Conservation (phyloP, 2,797 vertebrate species). For the Cetoscarus ocellatus region DNA sequence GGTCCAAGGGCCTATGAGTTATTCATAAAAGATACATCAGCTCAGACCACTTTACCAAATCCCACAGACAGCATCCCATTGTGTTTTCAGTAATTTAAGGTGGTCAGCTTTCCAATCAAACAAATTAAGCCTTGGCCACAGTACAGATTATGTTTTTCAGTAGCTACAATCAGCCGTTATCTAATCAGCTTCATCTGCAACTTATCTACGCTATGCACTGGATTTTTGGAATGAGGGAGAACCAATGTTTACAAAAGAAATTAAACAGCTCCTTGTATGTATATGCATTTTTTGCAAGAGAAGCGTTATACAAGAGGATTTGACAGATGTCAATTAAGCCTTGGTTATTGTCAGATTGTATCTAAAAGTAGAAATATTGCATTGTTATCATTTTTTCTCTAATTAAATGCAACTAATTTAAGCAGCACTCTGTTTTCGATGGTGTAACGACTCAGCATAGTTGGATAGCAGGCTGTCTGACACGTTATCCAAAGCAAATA, state of each 20-base stretch:
- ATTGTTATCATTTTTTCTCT: background rate
- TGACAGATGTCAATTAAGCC: constrained; percentile 17
- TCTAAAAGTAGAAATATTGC: constrained; percentile 2
- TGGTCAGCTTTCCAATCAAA: constrained; percentile 48
- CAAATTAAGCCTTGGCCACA: constrained; percentile 26
- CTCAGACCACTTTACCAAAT: constrained; percentile 43
- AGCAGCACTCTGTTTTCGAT: background rate
- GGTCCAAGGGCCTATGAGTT: constrained; percentile 70
- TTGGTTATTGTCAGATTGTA: background rate
- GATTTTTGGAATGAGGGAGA: constrained; percentile 22
- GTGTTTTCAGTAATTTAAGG: constrained; percentile 44
- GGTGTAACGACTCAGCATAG: background rate
- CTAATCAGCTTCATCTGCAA: constrained; percentile 41
- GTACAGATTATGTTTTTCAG: constrained; percentile 47
- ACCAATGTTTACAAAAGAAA: constrained; percentile 20
- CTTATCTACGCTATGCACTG: constrained; percentile 25
- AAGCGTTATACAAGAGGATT: constrained; percentile 5
- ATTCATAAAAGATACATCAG: constrained; percentile 79
- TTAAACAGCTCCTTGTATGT: background rate
- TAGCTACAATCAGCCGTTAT: constrained; percentile 34
- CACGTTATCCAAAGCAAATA: background rate
- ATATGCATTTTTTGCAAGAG: background rate
- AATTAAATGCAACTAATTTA: background rate
- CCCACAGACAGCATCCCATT: constrained; percentile 24
- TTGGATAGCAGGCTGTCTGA: background rate